Evolutionary conservation across 2,113 vertebrate genomes (phyloP).

Genomic region (Papio anubis): DNA sequence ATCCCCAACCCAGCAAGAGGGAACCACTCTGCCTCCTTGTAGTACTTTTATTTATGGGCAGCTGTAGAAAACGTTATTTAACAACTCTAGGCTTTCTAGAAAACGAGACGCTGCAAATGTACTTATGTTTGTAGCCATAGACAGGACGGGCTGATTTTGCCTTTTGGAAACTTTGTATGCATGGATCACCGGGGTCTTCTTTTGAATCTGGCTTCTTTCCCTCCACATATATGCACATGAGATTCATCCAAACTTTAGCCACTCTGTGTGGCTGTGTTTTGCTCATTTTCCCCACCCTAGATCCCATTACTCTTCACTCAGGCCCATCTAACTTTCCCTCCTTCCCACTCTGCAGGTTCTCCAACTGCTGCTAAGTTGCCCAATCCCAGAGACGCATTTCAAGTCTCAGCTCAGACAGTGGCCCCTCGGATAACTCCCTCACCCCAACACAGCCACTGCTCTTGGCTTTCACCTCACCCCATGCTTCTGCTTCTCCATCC

Average conservation of each 20-base stretch:
- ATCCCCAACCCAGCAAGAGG: not conserved
- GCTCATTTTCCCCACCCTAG: not conserved
- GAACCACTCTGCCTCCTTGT: rapidly evolving
- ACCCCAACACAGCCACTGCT: rapidly evolving
- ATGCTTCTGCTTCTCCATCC: not conserved
- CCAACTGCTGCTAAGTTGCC: not conserved
- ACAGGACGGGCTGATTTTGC: not conserved
- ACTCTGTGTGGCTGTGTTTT: not conserved
- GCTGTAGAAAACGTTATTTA: too few species aligned
- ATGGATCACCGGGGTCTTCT: not conserved
- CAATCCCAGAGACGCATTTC: not conserved
- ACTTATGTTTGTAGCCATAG: not conserved
- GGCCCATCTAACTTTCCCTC: not conserved
- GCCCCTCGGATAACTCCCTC: not conserved
- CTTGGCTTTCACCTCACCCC: not conserved
- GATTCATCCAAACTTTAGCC: not conserved
- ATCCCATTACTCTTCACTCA: not conserved
- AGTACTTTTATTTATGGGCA: not conserved
- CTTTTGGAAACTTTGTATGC: not conserved
- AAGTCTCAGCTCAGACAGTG: not conserved
- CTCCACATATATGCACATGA: not conserved
- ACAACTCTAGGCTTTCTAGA: too few species aligned
- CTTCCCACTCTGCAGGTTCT: too few species aligned
- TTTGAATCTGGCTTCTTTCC: not conserved
- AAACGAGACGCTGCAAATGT: too few species aligned